A percentile compares a stretch with the other conserved stretches of the same genome.
These are phyloP conservation scores for Sinodicranocentrus sp. DNA, from an alignment of 2,888 invertebrate genomes.

Conservation along the genomic window DNA sequence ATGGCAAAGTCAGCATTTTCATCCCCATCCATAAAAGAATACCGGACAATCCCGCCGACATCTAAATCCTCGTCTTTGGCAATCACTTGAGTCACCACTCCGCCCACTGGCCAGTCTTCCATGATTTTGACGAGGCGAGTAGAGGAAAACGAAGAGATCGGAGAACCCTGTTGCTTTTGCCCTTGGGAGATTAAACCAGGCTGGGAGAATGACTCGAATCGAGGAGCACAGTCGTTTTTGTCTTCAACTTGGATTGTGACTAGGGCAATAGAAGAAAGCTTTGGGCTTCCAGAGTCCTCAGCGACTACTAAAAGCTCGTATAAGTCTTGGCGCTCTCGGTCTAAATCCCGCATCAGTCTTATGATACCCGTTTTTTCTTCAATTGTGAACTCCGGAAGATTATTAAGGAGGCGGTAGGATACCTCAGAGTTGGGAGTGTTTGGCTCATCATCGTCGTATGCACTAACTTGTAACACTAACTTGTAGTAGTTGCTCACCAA, in stretches of 20 bases:
- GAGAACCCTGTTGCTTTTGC: constrained; percentile 77
- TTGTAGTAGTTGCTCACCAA: constrained; percentile 91
- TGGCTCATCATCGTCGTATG: constrained; percentile 91
- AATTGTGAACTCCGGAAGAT: constrained; percentile 84
- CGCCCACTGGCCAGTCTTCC: constrained; percentile 93
- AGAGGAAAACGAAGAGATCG: constrained; percentile 1
- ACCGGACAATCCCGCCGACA: constrained; percentile 88
- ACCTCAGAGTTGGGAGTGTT: constrained; percentile 74
- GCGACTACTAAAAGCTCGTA: constrained; percentile 90
- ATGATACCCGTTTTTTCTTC: constrained; percentile 88
- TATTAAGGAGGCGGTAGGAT: constrained; percentile 80
- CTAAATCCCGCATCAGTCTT: constrained; percentile 86
- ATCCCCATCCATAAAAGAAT: constrained; percentile 85
- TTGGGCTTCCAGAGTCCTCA: constrained; percentile 85
- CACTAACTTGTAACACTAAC: too few relatives aligned
- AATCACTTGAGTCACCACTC: constrained; percentile 89
- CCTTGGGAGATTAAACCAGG: constrained; percentile 79
- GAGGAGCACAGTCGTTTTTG: constrained; percentile 93
- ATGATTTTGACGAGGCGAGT: constrained; percentile 85
- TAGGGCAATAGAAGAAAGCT: constrained; percentile 88
- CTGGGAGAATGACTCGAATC: constrained; percentile 85
- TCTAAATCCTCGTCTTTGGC: constrained; percentile 93
- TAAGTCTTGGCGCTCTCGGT: constrained; percentile 90
- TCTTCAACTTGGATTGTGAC: constrained; percentile 91
- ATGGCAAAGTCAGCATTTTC: constrained; percentile 87